Percentiles rank a stretch among this genome's conserved stretches.
Evolutionary conservation across 2,113 vertebrate genomes (phyloP).

Genomic region (Daphoenositta chrysoptera): DNA sequence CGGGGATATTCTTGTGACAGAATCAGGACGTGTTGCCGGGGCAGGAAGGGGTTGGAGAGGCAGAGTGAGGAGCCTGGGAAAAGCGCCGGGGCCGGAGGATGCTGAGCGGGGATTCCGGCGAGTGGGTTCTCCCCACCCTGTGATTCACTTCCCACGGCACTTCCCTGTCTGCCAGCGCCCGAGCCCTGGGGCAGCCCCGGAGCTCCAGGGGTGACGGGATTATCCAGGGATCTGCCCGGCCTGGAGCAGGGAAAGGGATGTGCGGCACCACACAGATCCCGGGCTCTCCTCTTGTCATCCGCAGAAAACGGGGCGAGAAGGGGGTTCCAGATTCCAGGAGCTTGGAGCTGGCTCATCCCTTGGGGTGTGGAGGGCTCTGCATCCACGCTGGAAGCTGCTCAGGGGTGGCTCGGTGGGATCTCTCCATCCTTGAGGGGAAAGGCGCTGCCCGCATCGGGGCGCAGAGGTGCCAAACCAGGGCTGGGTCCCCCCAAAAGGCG

Average conservation of each 20-base stretch:
- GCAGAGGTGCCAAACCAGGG: not conserved
- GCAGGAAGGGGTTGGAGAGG: not conserved
- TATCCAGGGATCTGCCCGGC: not conserved
- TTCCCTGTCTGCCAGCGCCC: not conserved
- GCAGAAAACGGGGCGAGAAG: rapidly evolving
- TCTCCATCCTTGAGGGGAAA: not conserved
- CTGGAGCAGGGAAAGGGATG: not conserved
- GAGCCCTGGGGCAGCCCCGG: not conserved
- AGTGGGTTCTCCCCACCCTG: not conserved
- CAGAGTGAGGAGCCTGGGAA: not conserved
- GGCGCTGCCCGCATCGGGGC: rapidly evolving
- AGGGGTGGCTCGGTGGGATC: not conserved
- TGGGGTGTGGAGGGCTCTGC: not conserved
- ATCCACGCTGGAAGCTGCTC: not conserved
- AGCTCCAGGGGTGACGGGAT: not conserved
- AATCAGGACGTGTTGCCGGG: rapidly evolving
- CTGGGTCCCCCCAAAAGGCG: not conserved
- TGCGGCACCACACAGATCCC: rapidly evolving
- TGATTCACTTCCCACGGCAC: not conserved
- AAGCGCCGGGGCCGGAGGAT: not conserved
- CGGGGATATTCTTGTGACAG: rapidly evolving
- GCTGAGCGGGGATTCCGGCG: not conserved
- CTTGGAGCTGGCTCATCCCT: not conserved
- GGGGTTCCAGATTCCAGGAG: not conserved
- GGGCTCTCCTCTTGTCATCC: not conserved